phyloP scores from a whole-genome alignment of 1,140 invertebrate genomes.

The Hydropsyche tenuis region DNA sequence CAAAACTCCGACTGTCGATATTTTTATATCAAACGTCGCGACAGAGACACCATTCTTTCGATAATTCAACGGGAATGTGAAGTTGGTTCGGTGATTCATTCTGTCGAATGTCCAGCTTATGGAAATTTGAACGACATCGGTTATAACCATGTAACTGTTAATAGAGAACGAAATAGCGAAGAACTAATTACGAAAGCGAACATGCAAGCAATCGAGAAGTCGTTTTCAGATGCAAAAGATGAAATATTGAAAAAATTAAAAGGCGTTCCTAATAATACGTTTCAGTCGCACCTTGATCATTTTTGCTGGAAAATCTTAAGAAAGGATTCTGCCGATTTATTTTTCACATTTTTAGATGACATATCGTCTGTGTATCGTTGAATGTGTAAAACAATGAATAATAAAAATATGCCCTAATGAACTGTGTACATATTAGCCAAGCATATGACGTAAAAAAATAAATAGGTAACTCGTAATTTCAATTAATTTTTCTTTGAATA shows the following conservation, averaged over 20 bases:
- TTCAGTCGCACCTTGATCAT: constrained; percentile 8
- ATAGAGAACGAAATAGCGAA: no score
- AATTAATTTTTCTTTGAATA: no score
- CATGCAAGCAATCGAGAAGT: neutral
- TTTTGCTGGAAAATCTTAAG: constrained; percentile 13
- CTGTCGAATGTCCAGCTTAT: neutral
- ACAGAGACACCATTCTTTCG: neutral
- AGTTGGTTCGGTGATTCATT: neutral
- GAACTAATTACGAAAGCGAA: no score
- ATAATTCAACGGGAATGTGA: neutral
- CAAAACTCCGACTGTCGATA: neutral
- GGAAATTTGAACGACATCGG: neutral
- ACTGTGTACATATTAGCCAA: no score
- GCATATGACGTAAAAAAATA: no score
- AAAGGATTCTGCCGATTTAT: neutral
- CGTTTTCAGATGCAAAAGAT: neutral
- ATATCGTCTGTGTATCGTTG: no score
- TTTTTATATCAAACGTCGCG: neutral
- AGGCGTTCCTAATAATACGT: neutral
- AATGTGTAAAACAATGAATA: no score
- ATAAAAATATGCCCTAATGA: no score
- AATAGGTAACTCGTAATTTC: no score
- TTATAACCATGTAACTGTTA: neutral
- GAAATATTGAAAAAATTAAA: neutral
- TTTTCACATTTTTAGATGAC: constrained; percentile 6